phyloP scores from a whole-genome alignment of 2,797 vertebrate genomes.

The Chloroceryle inda region DNA sequence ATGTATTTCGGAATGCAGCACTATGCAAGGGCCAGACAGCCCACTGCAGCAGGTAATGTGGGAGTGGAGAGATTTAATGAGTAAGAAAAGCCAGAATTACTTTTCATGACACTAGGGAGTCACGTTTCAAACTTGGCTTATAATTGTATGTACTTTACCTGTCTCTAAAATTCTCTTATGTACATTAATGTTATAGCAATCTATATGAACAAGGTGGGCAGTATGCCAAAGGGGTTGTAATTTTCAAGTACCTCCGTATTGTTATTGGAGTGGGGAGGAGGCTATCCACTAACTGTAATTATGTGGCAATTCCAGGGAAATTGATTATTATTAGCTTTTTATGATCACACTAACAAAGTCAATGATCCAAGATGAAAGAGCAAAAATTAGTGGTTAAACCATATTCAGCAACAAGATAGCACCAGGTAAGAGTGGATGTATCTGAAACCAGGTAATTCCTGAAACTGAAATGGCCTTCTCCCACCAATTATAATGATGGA shows the following conservation, averaged over 20 bases:
- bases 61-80: background rate
- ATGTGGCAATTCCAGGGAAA: conserved; percentile 60
- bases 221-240: conserved; percentile 16
- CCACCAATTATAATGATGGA: conserved; percentile 34
- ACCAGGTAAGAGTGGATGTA: conserved; percentile 33
- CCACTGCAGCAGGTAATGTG: background rate
- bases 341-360: conserved; percentile 69
- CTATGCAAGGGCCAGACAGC: conserved; percentile 5
- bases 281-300: conserved; percentile 40
- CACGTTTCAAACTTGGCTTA: conserved; percentile 27
- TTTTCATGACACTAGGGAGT: conserved; percentile 20
- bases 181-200: conserved; percentile 2
- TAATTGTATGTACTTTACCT: conserved; percentile 18
- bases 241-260: background rate
- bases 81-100: conserved; percentile 15
- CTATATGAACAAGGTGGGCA: conserved; percentile 9
- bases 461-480: conserved; percentile 66
- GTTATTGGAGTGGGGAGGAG: conserved; percentile 42
- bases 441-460: conserved; percentile 16
- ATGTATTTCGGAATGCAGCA: conserved; percentile 22
- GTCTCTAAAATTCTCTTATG: conserved; percentile 54
- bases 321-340: conserved; percentile 66
- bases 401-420: conserved; percentile 61
- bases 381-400: conserved; percentile 44
- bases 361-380: conserved; percentile 63